Percentiles rank a stretch among this genome's conserved stretches.
phyloP scores from a whole-genome alignment of 2,888 invertebrate genomes.

The Leucophenga maculata region DNA sequence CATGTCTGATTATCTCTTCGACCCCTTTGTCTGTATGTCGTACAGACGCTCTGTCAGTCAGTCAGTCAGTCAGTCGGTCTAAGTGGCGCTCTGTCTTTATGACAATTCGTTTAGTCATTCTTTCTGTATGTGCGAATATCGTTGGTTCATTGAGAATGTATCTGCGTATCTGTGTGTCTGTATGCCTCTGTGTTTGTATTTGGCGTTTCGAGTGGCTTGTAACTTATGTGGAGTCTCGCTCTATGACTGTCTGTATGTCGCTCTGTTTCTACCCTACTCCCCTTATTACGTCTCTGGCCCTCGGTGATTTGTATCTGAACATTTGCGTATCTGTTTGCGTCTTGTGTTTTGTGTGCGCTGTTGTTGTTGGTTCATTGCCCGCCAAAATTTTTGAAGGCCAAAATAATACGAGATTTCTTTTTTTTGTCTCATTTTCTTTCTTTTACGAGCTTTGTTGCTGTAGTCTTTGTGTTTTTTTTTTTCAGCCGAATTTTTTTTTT shows the following conservation, averaged over 20 bases:
- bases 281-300: background rate
- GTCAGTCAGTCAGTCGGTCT: conserved; percentile 24
- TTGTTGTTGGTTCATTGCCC: conserved; percentile 71
- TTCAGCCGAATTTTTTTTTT: conserved; percentile 15
- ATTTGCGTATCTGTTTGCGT: background rate
- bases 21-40: conserved; percentile 14
- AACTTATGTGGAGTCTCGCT: conserved; percentile 21
- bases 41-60: conserved; percentile 2
- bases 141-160: too few relatives aligned
- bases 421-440: conserved; percentile 32
- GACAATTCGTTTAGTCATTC: background rate
- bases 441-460: background rate
- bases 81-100: conserved; percentile 23
- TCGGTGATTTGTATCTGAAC: background rate
- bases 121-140: too few relatives aligned
- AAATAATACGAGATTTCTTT: conserved; percentile 61
- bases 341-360: conserved; percentile 29
- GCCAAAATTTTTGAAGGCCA: conserved; percentile 70
- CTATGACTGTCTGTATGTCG: conserved; percentile 11
- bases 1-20: conserved; percentile 13
- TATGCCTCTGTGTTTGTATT: conserved; percentile 21
- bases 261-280: background rate
- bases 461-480: conserved; percentile 35
- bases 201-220: conserved; percentile 13
- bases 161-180: background rate